Percentiles rank a stretch among this genome's conserved stretches.
Conservation (phyloP, 2,113 vertebrate species). For the Polypterus bichir region DNA sequence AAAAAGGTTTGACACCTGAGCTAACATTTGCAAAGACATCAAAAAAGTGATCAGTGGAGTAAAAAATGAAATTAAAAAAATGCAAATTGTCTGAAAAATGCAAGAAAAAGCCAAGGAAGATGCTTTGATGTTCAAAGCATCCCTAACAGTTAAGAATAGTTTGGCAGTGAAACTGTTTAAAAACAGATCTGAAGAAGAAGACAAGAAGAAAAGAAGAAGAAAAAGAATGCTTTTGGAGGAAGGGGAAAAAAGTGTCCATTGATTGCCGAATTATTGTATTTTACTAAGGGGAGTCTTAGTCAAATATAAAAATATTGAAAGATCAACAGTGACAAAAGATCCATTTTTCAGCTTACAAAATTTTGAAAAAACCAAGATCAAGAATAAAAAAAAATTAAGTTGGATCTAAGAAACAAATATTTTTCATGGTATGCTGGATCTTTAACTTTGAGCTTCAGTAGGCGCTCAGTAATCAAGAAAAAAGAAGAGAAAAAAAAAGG, state of each 20-base stretch:
- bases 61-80: slow-evolving; percentile 92
- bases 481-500: slow-evolving; percentile 32
- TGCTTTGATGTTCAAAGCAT: slow-evolving; percentile 87
- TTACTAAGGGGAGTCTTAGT: slow-evolving; percentile 38
- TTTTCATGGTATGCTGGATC: too few species aligned
- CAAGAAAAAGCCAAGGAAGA: slow-evolving; percentile 89
- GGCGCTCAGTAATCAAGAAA: slow-evolving; percentile 33
- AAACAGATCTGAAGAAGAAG: slow-evolving; percentile 23
- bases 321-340: too few species aligned
- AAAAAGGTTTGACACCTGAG: slow-evolving; percentile 59
- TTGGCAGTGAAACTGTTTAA: slow-evolving; percentile 47
- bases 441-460: too few species aligned
- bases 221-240: slow-evolving; percentile 22
- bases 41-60: slow-evolving; percentile 88
- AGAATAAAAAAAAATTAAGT: slow-evolving; percentile 48
- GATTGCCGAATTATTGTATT: slow-evolving; percentile 29
- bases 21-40: slow-evolving; percentile 67
- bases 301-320: background rate
- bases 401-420: slow-evolving; percentile 6
- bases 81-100: slow-evolving; percentile 72
- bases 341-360: too few species aligned
- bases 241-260: slow-evolving; percentile 39
- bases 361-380: slow-evolving; percentile 26
- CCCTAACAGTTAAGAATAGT: slow-evolving; percentile 40
- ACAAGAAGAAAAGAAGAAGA: slow-evolving; percentile 31